Base-by-base conservation (phyloP, 2,113 vertebrate genomes). In the Panurus biarmicus region DNA sequence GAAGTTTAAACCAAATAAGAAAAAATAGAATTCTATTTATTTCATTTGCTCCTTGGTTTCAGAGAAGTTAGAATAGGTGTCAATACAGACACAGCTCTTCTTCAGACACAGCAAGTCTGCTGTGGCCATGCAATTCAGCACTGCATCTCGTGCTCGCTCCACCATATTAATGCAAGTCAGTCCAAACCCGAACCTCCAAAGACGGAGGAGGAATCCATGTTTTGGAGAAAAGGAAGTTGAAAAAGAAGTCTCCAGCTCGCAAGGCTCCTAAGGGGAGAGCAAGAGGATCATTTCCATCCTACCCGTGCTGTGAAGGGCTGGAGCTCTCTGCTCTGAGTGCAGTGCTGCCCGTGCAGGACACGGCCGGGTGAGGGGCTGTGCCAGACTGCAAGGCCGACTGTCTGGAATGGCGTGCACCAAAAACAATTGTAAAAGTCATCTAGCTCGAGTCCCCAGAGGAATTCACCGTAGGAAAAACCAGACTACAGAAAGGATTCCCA, bases 1-100 rank as follows among this genome's bases (percentile, higher is more conserved):
- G 90, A 97, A 90, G 69, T 87, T 74, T 51, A 93, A 89, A 91
- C 7, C 84, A 93, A 87, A 9, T 74, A 95, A 80, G 38, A 92
- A 96, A 94, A 95, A 91, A 95, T 90, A 96, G 56, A 96, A 83
- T 26, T 88, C 87, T 88, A 69, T 95, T 95, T 96, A 96, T 90
- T 91, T 67, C 8, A 15, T 66, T 76, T 91, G 69, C 60, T 83
- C 53, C 94, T 83, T 79, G 36, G 60, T 77, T 95, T 94, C 66
- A 91, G 51, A 92, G 42, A 83, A 60, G 67, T 50, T 94, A 85
- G 79, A 94, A 85, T 3, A 88, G 31, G 88, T 93, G 89, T 76
- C 87, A 26, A 0, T 38, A 83, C 1, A 74, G 93, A 95, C 89
- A 85, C 60, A 91, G 36, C 58, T 57, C 51, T 71, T 72, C 62